Conservation (phyloP, 1,140 invertebrate genomes). For the Oryctes rhinoceros region DNA sequence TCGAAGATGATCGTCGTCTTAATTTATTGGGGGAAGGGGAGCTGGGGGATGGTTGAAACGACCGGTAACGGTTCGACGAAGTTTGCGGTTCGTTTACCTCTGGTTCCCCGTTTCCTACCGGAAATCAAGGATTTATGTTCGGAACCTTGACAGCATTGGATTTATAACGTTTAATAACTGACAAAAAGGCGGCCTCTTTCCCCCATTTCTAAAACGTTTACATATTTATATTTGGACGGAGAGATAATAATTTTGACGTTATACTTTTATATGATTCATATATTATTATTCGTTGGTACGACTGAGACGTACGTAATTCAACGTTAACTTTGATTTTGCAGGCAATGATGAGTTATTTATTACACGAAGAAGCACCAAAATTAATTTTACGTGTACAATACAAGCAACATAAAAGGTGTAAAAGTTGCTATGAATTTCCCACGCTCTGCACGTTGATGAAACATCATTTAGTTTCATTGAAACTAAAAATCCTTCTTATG, state of each 20-base stretch:
- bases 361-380: no score
- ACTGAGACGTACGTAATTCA: no score
- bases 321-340: no score
- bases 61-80: conserved; percentile 34
- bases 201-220: conserved; percentile 1
- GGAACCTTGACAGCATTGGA: conserved; percentile 36
- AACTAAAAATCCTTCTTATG: no score
- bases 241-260: background rate
- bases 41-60: background rate
- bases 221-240: conserved; percentile 23
- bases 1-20: conserved; percentile 38
- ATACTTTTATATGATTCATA: background rate
- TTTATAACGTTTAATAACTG: conserved; percentile 44
- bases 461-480: no score
- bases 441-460: no score
- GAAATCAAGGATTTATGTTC: conserved; percentile 42
- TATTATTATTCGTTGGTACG: no score
- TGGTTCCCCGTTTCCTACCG: conserved; percentile 28
- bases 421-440: no score
- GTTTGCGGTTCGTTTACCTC: conserved; percentile 42
- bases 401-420: no score
- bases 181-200: conserved; percentile 12
- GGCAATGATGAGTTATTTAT: no score
- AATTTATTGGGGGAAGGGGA: conserved; percentile 29
- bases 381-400: no score